phyloP scores from a whole-genome alignment of 2,888 invertebrate species.

The Macrophya alboannulata region DNA sequence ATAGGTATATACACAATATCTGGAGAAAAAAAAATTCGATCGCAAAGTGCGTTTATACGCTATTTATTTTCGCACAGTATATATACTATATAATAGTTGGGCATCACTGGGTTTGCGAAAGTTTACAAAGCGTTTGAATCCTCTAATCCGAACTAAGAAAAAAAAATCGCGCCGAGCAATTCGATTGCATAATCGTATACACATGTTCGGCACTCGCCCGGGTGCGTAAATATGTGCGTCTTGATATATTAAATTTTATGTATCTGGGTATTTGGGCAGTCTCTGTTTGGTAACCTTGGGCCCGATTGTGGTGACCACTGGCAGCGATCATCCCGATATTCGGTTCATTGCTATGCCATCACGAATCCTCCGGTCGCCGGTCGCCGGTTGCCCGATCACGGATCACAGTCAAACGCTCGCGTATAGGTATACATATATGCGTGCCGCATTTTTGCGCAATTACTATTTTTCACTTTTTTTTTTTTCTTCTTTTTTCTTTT shows the following conservation, averaged over 20 bases:
- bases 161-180: slow-evolving; percentile 15
- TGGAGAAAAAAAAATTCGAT: too few relatives aligned
- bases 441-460: slow-evolving; percentile 1
- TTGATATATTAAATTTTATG: slow-evolving; percentile 71
- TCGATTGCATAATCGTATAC: neutral
- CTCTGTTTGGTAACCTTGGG: slow-evolving; percentile 76
- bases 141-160: slow-evolving; percentile 5
- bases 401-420: slow-evolving; percentile 4
- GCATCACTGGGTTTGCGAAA: slow-evolving; percentile 8
- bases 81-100: too few relatives aligned
- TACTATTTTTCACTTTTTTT: neutral
- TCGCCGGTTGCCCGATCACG: slow-evolving; percentile 17
- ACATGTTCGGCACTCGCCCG: neutral
- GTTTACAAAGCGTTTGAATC: neutral
- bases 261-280: slow-evolving; percentile 76
- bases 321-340: slow-evolving; percentile 52
- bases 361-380: slow-evolving; percentile 3
- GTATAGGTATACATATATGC: too few relatives aligned
- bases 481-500: too few relatives aligned
- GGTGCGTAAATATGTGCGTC: slow-evolving; percentile 31
- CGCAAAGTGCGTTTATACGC: too few relatives aligned
- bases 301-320: slow-evolving; percentile 65
- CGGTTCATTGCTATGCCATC: slow-evolving; percentile 53
- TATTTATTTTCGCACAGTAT: too few relatives aligned
- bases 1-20: too few relatives aligned